phyloP scores from a whole-genome alignment of 1,140 invertebrate species.

The Polypedilum vanderplanki region DNA sequence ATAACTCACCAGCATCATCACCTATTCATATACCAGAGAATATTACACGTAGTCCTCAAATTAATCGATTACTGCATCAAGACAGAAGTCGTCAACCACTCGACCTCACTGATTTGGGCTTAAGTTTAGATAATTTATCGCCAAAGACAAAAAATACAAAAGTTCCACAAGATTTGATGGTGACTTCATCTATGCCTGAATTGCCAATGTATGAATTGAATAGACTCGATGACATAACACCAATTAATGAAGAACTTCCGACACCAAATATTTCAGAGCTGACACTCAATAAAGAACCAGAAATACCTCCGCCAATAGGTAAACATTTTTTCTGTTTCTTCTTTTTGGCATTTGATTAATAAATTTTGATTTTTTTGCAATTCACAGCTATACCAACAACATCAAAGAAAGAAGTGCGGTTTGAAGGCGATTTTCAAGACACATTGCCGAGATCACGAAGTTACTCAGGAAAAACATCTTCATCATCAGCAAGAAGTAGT shows the following conservation, averaged over 20 bases:
- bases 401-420: constrained; percentile 40
- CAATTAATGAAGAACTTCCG: constrained; percentile 22
- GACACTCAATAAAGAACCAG: background rate
- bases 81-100: constrained; percentile 33
- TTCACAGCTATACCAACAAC: constrained; percentile 32
- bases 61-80: constrained; percentile 37
- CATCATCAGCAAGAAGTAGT: constrained; percentile 33
- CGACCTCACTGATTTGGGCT: constrained; percentile 41
- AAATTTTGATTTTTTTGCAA: constrained; percentile 24
- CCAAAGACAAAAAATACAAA: constrained; percentile 35
- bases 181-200: constrained; percentile 41
- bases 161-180: constrained; percentile 35
- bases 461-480: constrained; percentile 41
- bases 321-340: background rate
- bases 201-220: constrained; percentile 33
- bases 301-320: background rate
- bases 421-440: constrained; percentile 37
- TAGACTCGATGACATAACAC: background rate
- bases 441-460: constrained; percentile 43
- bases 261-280: constrained; percentile 13
- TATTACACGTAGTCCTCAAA: constrained; percentile 37
- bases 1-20: background rate
- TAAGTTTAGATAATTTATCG: constrained; percentile 42
- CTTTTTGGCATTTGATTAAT: background rate
- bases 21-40: constrained; percentile 32